Base-by-base conservation (phyloP, 2,113 vertebrate species). In the Lophotis ruficrista region DNA sequence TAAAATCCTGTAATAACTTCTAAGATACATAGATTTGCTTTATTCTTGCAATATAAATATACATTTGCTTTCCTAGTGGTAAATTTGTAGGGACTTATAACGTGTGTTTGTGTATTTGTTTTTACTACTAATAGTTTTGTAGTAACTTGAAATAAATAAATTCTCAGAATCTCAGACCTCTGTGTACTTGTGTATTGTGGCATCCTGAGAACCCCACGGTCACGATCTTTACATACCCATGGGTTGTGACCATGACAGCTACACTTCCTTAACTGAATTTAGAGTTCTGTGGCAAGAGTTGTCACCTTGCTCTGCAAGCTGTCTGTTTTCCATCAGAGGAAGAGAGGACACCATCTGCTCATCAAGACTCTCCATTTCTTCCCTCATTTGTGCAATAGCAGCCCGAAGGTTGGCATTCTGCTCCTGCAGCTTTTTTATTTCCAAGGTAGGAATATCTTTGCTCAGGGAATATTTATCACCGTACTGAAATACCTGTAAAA, bases 321-420 rank as follows among this genome's bases (percentile, higher is more conserved):
- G n/a, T n/a, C n/a, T 19, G 51, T 50, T 76, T 41, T 62, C 89
- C 70, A 43, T 47, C 61, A 18, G 50, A 61, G 78, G 50, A 53
- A 71, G 38, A 62, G 64, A 51, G 47, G 71, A 31, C 9, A 41
- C 81, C 12, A 89, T 70, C 50, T 96, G 98, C 17, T 92, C 53
- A 48, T 95, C 94, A 17, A 99, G 97, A 12, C 56, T 79, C 53
- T 99, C 99, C 98, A 99, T 99, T 75, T 99, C 98, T 54, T 95
- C 98, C 95, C 99, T 98, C 99, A 99, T 99, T 70, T 98, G 98
- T 15, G 98, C 73, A 21, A 99, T 66, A 19, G 98, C 98, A 4
- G 89, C 92, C 28, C 98, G 97, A 82, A 99, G 96, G 89, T 56
- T 98, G 23, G 72, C 56, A 87, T 99, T 99, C 95, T 99, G 98